A percentile compares a stretch with the other conserved stretches of the same genome.
Evolutionary conservation across 2,888 invertebrate genomes (phyloP).

Genomic region (Zaprionus bogoriensis): DNA sequence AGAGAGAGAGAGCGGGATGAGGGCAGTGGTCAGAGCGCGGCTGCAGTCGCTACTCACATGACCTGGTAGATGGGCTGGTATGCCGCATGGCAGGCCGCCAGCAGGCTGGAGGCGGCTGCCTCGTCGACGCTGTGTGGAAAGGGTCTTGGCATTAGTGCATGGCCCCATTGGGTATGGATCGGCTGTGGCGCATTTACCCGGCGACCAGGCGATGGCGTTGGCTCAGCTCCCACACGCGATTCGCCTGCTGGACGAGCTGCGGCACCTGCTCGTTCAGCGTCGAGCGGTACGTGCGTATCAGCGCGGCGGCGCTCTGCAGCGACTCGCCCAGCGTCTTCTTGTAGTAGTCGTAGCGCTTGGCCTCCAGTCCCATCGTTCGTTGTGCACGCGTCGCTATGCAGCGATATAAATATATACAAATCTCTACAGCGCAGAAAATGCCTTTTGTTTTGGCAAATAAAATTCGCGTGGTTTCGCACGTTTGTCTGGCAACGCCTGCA

Average conservation of each 20-base stretch:
- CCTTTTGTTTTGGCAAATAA: background rate
- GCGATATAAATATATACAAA: too few species aligned
- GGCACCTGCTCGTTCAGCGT: background rate
- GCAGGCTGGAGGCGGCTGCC: conserved; percentile 14
- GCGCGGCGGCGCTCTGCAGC: conserved; percentile 15
- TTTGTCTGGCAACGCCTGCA: background rate
- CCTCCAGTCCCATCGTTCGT: conserved; percentile 17
- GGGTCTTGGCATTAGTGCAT: background rate
- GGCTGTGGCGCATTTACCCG: conserved; percentile 35
- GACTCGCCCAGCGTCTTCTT: conserved; percentile 10
- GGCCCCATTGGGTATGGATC: background rate
- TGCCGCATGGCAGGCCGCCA: conserved; percentile 30
- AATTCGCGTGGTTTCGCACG: background rate
- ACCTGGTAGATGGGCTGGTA: conserved; percentile 23
- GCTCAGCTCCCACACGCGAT: conserved; percentile 49
- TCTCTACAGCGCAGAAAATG: background rate
- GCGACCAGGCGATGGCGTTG: conserved; percentile 38
- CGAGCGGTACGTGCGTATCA: conserved; percentile 20
- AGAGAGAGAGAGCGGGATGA: too few species aligned
- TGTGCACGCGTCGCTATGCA: too few species aligned
- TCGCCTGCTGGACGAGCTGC: conserved; percentile 11
- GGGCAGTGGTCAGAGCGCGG: background rate
- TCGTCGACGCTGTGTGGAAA: conserved; percentile 26
- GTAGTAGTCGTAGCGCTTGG: conserved; percentile 13
- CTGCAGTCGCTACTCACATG: conserved; percentile 37